Evolutionary conservation across 2,888 invertebrate genomes (phyloP).

Genomic region (Leptopterna dolabrata): DNA sequence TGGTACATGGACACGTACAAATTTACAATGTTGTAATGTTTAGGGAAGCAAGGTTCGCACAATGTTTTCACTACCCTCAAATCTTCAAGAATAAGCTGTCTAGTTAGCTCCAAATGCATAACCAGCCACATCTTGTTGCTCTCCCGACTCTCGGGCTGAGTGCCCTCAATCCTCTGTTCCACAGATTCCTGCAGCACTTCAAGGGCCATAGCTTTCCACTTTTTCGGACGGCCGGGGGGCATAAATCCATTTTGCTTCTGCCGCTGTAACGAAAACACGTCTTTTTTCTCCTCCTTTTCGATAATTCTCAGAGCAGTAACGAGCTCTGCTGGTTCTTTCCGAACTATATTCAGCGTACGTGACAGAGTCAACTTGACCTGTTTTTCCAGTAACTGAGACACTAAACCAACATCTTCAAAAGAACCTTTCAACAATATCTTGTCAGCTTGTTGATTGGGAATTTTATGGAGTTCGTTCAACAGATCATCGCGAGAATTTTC

Average conservation of each 20-base stretch:
- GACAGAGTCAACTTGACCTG: constrained; percentile 91
- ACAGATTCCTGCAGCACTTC: constrained; percentile 84
- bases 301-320: constrained; percentile 96
- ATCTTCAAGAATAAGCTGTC: constrained; percentile 90
- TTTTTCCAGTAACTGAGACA: constrained; percentile 89
- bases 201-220: constrained; percentile 89
- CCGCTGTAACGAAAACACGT: constrained; percentile 81
- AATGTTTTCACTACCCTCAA: constrained; percentile 89
- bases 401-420: constrained; percentile 93
- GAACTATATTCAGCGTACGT: constrained; percentile 91
- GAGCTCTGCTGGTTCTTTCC: constrained; percentile 93
- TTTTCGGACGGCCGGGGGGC: constrained; percentile 93
- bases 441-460: constrained; percentile 89
- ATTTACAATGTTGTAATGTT: constrained; percentile 91
- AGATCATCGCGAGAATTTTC: constrained; percentile 97
- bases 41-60: constrained; percentile 94
- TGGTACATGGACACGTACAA: constrained; percentile 96
- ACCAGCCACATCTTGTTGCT: constrained; percentile 97
- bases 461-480: constrained; percentile 91
- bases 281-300: constrained; percentile 95
- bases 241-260: constrained; percentile 63
- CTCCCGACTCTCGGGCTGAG: constrained; percentile 89
- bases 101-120: constrained; percentile 80
- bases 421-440: constrained; percentile 94
- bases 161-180: constrained; percentile 90